Conservation (phyloP, 2,888 invertebrate species). For the Ectemnius continuus region DNA sequence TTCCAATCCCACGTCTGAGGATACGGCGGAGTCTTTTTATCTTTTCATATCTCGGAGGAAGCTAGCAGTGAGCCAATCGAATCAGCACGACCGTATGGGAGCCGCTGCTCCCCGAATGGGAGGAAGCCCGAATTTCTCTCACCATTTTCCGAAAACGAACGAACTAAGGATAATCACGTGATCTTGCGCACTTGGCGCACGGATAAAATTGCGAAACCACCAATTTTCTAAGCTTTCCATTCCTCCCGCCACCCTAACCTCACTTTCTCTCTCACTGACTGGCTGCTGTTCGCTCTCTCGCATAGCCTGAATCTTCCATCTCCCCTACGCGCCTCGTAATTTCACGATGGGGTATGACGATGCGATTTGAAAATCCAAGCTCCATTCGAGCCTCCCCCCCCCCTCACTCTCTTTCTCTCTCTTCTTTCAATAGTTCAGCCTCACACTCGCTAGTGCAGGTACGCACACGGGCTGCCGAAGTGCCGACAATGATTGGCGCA, state of each 20-base stretch:
- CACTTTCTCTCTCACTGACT: conserved; percentile 10
- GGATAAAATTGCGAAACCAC: conserved; percentile 20
- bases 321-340: conserved; percentile 32
- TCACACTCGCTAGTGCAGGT: too few relatives aligned
- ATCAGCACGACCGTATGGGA: not conserved
- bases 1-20: not conserved
- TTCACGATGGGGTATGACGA: conserved; percentile 29
- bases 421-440: too few relatives aligned
- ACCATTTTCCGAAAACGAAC: not conserved
- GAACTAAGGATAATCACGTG: not conserved
- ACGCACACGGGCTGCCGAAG: too few relatives aligned
- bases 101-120: not conserved
- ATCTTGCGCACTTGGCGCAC: conserved; percentile 1
- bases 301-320: not conserved
- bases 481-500: conserved; percentile 55
- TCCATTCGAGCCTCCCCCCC: conserved; percentile 45
- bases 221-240: conserved; percentile 1
- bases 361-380: conserved; percentile 44
- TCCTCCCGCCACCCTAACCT: not conserved
- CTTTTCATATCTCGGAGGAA: conserved; percentile 6
- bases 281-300: not conserved
- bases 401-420: too few relatives aligned
- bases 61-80: conserved; percentile 4
- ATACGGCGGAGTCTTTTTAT: conserved; percentile 4
- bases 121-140: not conserved